phyloP scores from a whole-genome alignment of 2,888 invertebrate genomes.

The Zhengitettix transpicula region DNA sequence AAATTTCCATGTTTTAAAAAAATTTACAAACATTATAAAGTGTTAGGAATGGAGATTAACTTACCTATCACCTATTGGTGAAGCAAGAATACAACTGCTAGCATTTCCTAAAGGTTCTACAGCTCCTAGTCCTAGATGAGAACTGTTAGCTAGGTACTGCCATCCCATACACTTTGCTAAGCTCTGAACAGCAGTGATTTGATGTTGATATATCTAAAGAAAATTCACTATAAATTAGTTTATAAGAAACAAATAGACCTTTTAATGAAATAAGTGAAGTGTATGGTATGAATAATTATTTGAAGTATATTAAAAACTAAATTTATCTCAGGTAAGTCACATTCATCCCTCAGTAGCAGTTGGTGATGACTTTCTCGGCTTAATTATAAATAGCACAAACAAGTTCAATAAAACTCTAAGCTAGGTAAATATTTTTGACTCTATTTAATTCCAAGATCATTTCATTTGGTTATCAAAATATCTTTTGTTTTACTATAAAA shows the following conservation, averaged over 20 bases:
- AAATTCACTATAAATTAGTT: background rate
- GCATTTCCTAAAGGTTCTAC: constrained; percentile 88
- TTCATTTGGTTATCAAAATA: no score
- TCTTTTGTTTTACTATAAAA: no score
- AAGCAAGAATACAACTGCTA: constrained; percentile 76
- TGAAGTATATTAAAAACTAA: background rate
- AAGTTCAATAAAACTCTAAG: no score
- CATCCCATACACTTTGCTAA: constrained; percentile 91
- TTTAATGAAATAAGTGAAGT: background rate
- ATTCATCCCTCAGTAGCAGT: no score
- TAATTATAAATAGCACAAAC: no score
- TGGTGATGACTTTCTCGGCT: no score
- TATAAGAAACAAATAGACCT: background rate
- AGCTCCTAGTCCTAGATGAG: constrained; percentile 74
- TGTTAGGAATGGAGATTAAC: constrained; percentile 2
- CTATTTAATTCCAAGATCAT: no score
- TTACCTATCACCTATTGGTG: constrained; percentile 64
- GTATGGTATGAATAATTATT: background rate
- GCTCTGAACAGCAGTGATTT: constrained; percentile 78
- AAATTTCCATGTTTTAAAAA: background rate
- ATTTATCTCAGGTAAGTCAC: no score
- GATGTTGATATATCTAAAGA: constrained; percentile 77
- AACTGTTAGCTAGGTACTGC: constrained; percentile 79
- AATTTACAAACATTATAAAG: background rate
- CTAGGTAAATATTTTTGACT: no score